A percentile compares a stretch with the other conserved stretches of the same genome.
These are phyloP conservation scores for Vicugna pacos DNA, from an alignment of 2,113 vertebrate species.

Conservation along the genomic window DNA sequence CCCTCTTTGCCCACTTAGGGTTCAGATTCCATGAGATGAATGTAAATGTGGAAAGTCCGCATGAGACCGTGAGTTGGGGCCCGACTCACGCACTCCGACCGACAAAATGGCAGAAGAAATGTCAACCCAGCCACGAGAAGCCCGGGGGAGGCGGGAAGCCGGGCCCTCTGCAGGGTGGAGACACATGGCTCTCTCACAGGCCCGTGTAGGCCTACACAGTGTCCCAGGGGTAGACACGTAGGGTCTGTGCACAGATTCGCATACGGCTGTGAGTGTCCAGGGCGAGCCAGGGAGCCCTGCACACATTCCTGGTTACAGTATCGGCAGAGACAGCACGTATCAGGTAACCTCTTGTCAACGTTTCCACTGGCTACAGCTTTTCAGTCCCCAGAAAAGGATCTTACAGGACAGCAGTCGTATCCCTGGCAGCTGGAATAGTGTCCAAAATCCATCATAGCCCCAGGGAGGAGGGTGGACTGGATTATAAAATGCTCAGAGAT, in stretches of 20 bases:
- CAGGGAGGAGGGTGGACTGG: no score
- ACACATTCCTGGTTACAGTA: accelerated
- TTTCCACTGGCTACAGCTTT: neutral
- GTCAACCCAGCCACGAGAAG: neutral
- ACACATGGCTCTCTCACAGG: accelerated
- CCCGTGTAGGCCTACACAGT: accelerated
- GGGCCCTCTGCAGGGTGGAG: neutral
- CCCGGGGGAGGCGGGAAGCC: neutral
- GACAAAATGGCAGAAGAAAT: no score
- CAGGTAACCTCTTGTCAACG: neutral
- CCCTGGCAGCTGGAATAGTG: neutral
- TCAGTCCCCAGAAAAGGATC: neutral
- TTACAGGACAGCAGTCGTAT: neutral
- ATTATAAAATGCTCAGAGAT: neutral
- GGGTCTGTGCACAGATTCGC: neutral
- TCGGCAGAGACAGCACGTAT: neutral
- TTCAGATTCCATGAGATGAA: neutral
- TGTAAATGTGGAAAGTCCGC: no score
- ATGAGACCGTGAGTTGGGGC: accelerated
- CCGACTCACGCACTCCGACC: neutral
- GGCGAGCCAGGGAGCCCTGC: neutral
- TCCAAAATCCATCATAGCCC: neutral
- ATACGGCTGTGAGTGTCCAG: accelerated
- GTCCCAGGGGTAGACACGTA: neutral
- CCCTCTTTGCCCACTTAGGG: neutral